Conservation (phyloP, 2,797 vertebrate genomes). For the Craterocephalus amniculus region DNA sequence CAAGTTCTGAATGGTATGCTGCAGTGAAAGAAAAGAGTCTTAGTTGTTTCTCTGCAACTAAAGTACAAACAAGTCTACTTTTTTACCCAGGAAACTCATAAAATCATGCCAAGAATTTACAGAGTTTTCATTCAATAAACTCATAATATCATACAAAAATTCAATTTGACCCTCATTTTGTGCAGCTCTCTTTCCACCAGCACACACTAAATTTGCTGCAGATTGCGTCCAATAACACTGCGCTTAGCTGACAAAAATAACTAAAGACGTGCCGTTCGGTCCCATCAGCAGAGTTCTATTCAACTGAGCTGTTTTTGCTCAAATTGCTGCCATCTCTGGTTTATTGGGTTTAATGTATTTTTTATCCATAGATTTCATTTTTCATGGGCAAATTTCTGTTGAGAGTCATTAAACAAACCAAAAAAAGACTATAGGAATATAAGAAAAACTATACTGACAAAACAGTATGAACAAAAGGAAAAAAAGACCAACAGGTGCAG, state of each 20-base stretch:
- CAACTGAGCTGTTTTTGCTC: slow-evolving; percentile 45
- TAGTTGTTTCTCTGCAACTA: slow-evolving; percentile 40
- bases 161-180: slow-evolving; percentile 53
- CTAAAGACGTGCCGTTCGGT: slow-evolving; percentile 55
- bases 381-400: slow-evolving; percentile 43
- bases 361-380: slow-evolving; percentile 36
- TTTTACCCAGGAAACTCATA: slow-evolving; percentile 58
- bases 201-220: slow-evolving; percentile 47
- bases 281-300: slow-evolving; percentile 57
- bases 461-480: slow-evolving; percentile 23
- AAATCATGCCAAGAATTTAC: slow-evolving; percentile 34
- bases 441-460: slow-evolving; percentile 32
- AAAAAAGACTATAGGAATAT: slow-evolving; percentile 22
- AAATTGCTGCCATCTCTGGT: slow-evolving; percentile 38
- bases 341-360: slow-evolving; percentile 50
- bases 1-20: slow-evolving; percentile 25
- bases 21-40: not conserved
- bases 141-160: slow-evolving; percentile 59
- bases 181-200: slow-evolving; percentile 29
- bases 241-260: slow-evolving; percentile 52
- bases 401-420: slow-evolving; percentile 11
- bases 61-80: slow-evolving; percentile 28
- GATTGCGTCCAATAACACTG: slow-evolving; percentile 54
- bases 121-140: slow-evolving; percentile 62
- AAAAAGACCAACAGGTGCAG: slow-evolving; percentile 36